These are phyloP conservation scores for Iselma pallidipennis DNA, from an alignment of 2,888 invertebrate species.

Conservation along the genomic window DNA sequence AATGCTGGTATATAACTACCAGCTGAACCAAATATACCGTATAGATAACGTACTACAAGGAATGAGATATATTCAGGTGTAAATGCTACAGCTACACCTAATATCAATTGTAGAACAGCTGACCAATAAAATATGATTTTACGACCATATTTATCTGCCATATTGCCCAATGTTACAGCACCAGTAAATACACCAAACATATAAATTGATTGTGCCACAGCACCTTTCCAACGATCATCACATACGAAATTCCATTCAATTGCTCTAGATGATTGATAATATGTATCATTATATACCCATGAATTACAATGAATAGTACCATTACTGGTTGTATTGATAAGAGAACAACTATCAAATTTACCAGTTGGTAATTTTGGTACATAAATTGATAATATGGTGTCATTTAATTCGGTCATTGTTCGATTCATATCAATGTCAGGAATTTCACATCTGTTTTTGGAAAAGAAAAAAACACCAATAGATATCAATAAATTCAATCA, in stretches of 20 bases:
- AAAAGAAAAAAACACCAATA: neutral
- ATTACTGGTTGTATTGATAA: conserved; percentile 54
- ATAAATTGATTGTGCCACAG: conserved; percentile 74
- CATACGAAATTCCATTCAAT: conserved; percentile 87
- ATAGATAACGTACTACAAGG: conserved; percentile 62
- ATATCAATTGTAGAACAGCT: conserved; percentile 72
- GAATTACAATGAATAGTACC: conserved; percentile 56
- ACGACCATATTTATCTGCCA: conserved; percentile 77
- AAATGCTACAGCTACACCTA: conserved; percentile 71
- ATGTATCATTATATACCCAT: conserved; percentile 75
- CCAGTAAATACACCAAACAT: conserved; percentile 86
- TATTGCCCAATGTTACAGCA: conserved; percentile 74
- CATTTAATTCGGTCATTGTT: conserved; percentile 56
- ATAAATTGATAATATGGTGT: conserved; percentile 57
- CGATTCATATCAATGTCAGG: conserved; percentile 61
- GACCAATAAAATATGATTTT: conserved; percentile 80
- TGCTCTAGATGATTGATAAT: conserved; percentile 71
- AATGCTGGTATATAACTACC: conserved; percentile 69
- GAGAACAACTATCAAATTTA: conserved; percentile 66
- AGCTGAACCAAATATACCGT: conserved; percentile 76
- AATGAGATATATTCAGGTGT: conserved; percentile 78
- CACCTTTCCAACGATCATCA: conserved; percentile 76
- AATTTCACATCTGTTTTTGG: conserved; percentile 62
- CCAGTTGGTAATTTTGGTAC: conserved; percentile 63
- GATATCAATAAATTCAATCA: neutral